phyloP scores from a whole-genome alignment of 2,113 vertebrate species.

The Sitta europaea region DNA sequence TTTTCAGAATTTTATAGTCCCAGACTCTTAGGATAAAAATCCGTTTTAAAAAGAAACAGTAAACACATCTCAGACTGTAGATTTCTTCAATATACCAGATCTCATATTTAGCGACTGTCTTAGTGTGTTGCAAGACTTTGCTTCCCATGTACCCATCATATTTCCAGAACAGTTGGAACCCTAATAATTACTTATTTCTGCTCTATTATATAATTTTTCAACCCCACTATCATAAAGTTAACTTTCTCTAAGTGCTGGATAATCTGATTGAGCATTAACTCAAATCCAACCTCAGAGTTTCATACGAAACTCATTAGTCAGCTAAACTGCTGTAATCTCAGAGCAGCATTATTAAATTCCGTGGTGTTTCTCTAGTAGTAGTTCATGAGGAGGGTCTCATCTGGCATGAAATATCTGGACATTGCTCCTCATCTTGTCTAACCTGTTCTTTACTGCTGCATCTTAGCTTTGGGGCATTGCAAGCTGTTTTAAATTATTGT shows the following conservation, averaged over 20 bases:
- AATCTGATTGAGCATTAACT: not conserved
- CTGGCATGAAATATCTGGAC: fast-evolving
- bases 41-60: not conserved
- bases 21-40: not conserved
- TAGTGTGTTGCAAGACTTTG: not conserved
- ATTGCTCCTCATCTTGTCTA: not conserved
- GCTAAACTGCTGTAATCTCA: not conserved
- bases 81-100: not conserved
- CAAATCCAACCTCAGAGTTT: not conserved
- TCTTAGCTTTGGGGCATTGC: not conserved
- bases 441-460: not conserved
- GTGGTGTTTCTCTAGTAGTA: not conserved
- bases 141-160: fast-evolving
- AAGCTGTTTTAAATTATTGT: not conserved
- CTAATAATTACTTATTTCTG: not conserved
- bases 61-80: not conserved
- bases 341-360: not conserved
- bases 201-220: not conserved
- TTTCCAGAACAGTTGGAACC: not conserved
- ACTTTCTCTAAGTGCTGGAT: not conserved
- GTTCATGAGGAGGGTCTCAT: not conserved
- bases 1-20: not conserved
- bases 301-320: not conserved
- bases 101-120: not conserved
- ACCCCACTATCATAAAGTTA: not conserved